phyloP scores from a whole-genome alignment of 2,888 invertebrate species.

The Dryococelus australis region DNA sequence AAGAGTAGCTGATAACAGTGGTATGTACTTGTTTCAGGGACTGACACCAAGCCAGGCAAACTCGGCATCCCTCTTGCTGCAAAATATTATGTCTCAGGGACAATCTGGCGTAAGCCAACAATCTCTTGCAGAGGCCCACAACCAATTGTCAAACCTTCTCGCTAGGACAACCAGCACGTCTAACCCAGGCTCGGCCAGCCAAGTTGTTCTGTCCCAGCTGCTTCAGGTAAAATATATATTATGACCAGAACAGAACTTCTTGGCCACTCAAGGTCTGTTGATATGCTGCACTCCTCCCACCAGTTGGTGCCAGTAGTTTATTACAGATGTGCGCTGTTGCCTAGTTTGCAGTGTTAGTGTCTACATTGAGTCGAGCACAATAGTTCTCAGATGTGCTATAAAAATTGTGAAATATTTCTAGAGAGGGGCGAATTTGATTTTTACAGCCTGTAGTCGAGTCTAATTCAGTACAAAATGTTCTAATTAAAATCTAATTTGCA shows the following conservation, averaged over 20 bases:
- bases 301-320: too few relatives aligned
- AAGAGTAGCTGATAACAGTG: neutral
- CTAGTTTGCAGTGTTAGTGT: too few relatives aligned
- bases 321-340: too few relatives aligned
- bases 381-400: too few relatives aligned
- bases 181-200: constrained; percentile 36
- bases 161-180: constrained; percentile 33
- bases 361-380: too few relatives aligned
- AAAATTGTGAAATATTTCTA: too few relatives aligned
- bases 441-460: too few relatives aligned
- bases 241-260: neutral
- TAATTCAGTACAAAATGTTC: too few relatives aligned
- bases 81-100: constrained; percentile 31
- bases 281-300: too few relatives aligned
- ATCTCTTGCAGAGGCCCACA: constrained; percentile 39
- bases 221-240: constrained; percentile 36
- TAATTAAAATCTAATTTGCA: too few relatives aligned
- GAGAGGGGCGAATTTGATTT: too few relatives aligned
- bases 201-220: constrained; percentile 45
- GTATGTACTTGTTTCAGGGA: neutral
- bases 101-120: constrained; percentile 32
- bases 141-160: constrained; percentile 42
- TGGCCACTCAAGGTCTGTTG: too few relatives aligned
- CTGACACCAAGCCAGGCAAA: constrained; percentile 16
- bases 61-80: constrained; percentile 34